Evolutionary conservation across 2,113 vertebrate genomes (phyloP).

Genomic region (Grantiella picta): DNA sequence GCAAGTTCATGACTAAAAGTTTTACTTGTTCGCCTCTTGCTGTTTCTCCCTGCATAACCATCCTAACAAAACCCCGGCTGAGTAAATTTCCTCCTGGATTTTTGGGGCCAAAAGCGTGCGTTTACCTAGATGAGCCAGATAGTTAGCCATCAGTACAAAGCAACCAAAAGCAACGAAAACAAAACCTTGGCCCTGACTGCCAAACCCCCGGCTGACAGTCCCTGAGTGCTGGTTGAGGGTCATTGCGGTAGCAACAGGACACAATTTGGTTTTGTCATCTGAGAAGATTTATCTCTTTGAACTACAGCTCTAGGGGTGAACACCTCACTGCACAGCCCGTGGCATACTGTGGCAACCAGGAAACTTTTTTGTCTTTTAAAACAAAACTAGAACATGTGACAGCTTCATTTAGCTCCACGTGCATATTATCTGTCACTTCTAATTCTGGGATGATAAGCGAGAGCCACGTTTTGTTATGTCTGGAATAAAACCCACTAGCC

Average conservation of each 20-base stretch:
- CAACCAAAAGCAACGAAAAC: not conserved
- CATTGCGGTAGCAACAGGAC: not conserved
- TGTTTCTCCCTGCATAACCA: not conserved
- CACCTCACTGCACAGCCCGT: not conserved
- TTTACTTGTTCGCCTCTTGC: not conserved
- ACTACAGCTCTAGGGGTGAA: not conserved
- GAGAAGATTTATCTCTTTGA: not conserved
- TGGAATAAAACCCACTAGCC: not conserved
- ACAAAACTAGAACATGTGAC: not conserved
- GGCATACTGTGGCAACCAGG: not conserved
- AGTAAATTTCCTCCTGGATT: not conserved
- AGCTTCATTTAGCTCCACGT: not conserved
- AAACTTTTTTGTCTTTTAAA: not conserved
- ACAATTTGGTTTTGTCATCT: not conserved
- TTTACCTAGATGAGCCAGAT: not conserved
- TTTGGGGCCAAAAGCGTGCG: not conserved
- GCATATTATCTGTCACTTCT: not conserved
- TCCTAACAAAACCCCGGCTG: not conserved
- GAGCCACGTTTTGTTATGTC: not conserved
- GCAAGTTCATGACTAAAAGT: too few species aligned
- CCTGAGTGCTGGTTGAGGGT: not conserved
- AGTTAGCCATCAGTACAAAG: too few species aligned
- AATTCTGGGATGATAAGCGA: not conserved
- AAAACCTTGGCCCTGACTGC: fast-evolving
- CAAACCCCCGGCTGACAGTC: not conserved